phyloP scores from a whole-genome alignment of 1,140 invertebrate genomes.

The Lanistes nyassanus region DNA sequence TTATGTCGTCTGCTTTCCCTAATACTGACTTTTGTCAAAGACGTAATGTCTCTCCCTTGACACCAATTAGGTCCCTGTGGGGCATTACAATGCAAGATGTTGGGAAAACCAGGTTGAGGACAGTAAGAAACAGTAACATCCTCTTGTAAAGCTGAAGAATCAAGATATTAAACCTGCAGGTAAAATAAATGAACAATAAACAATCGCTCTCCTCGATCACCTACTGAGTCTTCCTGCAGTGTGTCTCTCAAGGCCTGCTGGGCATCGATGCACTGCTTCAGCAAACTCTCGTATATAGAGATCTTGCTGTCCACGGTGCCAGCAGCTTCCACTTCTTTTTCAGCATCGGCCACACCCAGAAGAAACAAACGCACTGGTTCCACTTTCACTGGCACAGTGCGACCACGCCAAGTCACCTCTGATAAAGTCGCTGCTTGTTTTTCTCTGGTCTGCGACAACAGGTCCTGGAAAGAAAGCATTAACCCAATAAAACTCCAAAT shows the following conservation, averaged over 20 bases:
- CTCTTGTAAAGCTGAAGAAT: no score
- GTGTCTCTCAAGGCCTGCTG: slow-evolving; percentile 85
- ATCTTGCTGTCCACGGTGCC: slow-evolving; percentile 65
- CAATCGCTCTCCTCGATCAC: slow-evolving; percentile 8
- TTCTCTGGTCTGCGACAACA: slow-evolving; percentile 89
- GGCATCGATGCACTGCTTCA: slow-evolving; percentile 96
- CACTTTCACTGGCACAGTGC: slow-evolving; percentile 81
- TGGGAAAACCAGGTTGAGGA: no score
- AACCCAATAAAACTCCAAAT: not conserved
- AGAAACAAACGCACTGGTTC: slow-evolving; percentile 84
- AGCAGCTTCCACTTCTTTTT: slow-evolving; percentile 77
- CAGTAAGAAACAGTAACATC: no score
- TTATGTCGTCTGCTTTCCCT: no score
- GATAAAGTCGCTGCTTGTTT: slow-evolving; percentile 79
- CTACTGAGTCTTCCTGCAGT: slow-evolving; percentile 80
- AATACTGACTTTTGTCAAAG: no score
- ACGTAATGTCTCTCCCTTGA: no score
- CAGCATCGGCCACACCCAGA: slow-evolving; percentile 81
- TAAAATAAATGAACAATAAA: not conserved
- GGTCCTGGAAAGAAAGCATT: slow-evolving; percentile 65
- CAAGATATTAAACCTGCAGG: no score
- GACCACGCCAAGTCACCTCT: slow-evolving; percentile 88
- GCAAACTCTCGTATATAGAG: slow-evolving; percentile 83
- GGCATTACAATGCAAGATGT: no score
- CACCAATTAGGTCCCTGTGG: no score